phyloP scores from a whole-genome alignment of 2,113 vertebrate genomes.

The Lepus europaeus region DNA sequence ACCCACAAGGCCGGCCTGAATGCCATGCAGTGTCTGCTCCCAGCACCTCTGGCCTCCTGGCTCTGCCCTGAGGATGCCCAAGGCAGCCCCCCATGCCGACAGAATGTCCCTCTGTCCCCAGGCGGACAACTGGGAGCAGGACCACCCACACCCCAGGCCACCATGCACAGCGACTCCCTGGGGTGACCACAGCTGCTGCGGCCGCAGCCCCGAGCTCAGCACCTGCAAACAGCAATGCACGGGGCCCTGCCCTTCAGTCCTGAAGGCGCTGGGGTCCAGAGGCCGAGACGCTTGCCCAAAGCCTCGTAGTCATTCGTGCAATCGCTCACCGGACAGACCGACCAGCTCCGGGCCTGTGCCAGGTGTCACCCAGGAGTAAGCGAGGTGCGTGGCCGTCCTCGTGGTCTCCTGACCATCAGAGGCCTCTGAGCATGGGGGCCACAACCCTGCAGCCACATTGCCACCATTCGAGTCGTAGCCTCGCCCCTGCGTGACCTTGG shows the following conservation, averaged over 20 bases:
- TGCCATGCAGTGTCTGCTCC: neutral
- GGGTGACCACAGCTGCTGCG: neutral
- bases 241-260: neutral
- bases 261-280: neutral
- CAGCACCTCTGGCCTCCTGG: neutral
- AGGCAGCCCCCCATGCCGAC: neutral
- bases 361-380: neutral
- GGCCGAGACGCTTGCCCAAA: accelerated
- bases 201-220: neutral
- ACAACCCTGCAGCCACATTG: neutral
- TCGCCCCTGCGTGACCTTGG: neutral
- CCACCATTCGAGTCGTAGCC: neutral
- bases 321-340: accelerated
- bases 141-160: neutral
- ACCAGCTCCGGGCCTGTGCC: accelerated
- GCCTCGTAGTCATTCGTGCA: neutral
- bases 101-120: neutral
- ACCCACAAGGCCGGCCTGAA: neutral
- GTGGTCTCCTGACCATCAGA: accelerated
- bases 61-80: neutral
- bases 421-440: neutral
- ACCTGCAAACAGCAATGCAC: neutral
- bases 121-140: neutral
- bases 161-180: neutral
- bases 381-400: accelerated